phyloP scores from a whole-genome alignment of 2,797 vertebrate genomes.

The Tapirus indicus region DNA sequence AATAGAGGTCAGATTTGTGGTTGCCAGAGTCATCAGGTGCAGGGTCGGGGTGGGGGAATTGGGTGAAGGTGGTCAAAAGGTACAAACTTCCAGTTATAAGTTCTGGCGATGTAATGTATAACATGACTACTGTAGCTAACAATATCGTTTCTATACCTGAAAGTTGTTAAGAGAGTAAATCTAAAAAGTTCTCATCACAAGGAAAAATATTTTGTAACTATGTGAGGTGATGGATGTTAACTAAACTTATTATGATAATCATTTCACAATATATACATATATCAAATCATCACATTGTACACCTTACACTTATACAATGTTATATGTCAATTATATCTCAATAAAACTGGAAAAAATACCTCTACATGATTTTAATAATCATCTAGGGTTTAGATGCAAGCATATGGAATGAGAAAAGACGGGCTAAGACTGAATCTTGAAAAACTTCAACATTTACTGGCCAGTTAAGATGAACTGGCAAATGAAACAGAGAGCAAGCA shows the following conservation, averaged over 20 bases:
- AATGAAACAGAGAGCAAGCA: not conserved
- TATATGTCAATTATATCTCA: not conserved
- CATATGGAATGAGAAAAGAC: not conserved
- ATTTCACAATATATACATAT: not conserved
- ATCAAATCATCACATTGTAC: not conserved
- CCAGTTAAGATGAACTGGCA: not conserved
- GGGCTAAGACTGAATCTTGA: not conserved
- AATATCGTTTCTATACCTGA: not conserved
- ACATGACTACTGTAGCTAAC: not conserved
- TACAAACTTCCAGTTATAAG: not conserved
- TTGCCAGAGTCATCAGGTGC: not conserved
- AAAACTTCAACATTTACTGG: not conserved
- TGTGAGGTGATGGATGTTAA: not conserved
- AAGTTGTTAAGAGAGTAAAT: too few species aligned
- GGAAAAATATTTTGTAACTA: not conserved
- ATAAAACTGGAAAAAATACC: not conserved
- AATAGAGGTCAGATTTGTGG: not conserved
- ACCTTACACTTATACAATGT: not conserved
- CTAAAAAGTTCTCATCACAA: too few species aligned
- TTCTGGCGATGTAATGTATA: not conserved
- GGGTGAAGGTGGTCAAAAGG: not conserved
- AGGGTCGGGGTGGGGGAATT: not conserved
- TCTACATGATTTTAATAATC: conserved; percentile 3
- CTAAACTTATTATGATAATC: not conserved
- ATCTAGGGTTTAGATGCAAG: not conserved